Base-by-base conservation (phyloP, 2,113 vertebrate genomes). In the Alligator sinensis region DNA sequence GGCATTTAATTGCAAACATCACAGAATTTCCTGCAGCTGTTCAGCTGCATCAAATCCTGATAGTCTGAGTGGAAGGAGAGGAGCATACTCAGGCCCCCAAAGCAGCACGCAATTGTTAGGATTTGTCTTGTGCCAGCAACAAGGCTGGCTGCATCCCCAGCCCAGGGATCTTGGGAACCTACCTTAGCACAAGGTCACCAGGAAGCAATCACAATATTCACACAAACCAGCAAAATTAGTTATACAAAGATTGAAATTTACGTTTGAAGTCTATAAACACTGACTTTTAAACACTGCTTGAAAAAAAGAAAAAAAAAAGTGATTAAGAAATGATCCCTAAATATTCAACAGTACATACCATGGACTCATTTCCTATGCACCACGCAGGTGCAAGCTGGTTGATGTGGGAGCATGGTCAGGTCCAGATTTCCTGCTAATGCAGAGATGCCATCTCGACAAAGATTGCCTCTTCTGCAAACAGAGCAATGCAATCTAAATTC, bases 21-120 rank as follows among this genome's bases (percentile, higher is more conserved):
- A 54, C 87, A 2, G 2, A 38, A 84, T 77, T 1, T 0, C 19
- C 57, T 81, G 79, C 81, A 85, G 38, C 61, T 94, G 24, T 59
- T 80, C 77, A 79, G 80, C 81, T 93, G 78, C 63, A 22, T 87
- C 87, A 47, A 90, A 64, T 55, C 75, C 61, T 82, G 77, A 78
- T 2, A 86, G 76, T 12, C 68, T 81, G 70, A 90, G 25, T 12
- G 54, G 77, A 47, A 70, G 78, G 89, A 38, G 57, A 79, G 70
- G 83, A 62, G 47, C 77, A 78, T 0, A 0, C 2, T n/a, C 10
- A 0, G 2, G 63, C 55, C 93, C 68, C 83, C 4, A 0, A 0
- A 0, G 30, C 60, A 34, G 86, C 30, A 63, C 0, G 0, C 57
- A 77, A 54, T 57, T 0, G 1, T 63, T 57, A 0, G 0, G n/a